These are phyloP conservation scores for Octodon degus DNA, from an alignment of 2,113 vertebrate genomes.

Conservation along the genomic window DNA sequence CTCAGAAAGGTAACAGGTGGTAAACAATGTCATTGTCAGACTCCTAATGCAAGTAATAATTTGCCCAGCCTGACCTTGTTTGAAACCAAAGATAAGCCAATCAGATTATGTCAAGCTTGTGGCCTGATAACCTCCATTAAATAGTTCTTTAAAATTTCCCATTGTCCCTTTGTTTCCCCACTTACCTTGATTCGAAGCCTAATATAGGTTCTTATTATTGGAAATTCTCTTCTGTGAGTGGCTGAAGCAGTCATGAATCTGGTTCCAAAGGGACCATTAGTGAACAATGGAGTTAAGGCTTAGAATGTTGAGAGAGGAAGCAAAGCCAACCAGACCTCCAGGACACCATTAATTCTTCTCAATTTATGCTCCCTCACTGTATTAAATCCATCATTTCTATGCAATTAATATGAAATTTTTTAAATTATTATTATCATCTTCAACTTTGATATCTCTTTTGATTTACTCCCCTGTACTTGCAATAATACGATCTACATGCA, in stretches of 20 bases:
- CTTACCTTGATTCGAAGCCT: background rate
- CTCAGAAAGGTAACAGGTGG: background rate
- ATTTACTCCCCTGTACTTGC: background rate
- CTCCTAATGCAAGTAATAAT: conserved; percentile 5
- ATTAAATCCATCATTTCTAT: background rate
- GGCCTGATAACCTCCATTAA: background rate
- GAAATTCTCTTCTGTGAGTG: background rate
- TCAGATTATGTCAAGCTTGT: background rate
- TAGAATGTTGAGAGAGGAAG: background rate
- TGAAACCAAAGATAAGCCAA: conserved; percentile 19
- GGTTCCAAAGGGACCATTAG: background rate
- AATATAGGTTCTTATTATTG: background rate
- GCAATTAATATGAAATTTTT: background rate
- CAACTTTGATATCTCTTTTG: background rate
- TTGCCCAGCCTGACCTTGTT: background rate
- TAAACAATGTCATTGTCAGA: background rate
- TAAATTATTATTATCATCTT: background rate
- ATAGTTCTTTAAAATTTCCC: background rate
- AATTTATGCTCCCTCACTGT: background rate
- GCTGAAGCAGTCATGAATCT: background rate
- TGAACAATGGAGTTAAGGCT: background rate
- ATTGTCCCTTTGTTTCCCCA: conserved; percentile 15
- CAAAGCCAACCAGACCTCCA: background rate
- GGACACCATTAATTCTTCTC: background rate
- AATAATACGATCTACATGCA: background rate